Conservation (phyloP, 2,888 invertebrate genomes). For the Marasmarcha lunaedactyla region DNA sequence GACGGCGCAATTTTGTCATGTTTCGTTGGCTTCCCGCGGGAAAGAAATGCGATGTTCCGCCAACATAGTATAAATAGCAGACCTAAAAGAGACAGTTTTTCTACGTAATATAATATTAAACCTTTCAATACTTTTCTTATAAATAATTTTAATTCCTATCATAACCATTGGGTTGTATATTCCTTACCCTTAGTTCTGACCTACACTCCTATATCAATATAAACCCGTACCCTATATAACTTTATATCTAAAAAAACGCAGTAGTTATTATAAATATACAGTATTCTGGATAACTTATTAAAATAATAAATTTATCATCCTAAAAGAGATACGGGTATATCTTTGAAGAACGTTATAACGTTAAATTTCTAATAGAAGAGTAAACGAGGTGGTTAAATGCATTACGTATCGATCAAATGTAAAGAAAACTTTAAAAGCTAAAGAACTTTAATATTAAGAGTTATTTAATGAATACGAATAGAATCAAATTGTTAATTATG, state of each 20-base stretch:
- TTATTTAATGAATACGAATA: slow-evolving; percentile 19
- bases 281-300: slow-evolving; percentile 69
- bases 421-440: neutral
- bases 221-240: slow-evolving; percentile 30
- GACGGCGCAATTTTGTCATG: slow-evolving; percentile 41
- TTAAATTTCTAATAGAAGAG: no score
- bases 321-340: slow-evolving; percentile 9
- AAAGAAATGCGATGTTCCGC: slow-evolving; percentile 18
- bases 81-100: slow-evolving; percentile 33
- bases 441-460: slow-evolving; percentile 2
- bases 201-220: slow-evolving; percentile 31
- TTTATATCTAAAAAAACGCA: slow-evolving; percentile 20
- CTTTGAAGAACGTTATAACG: neutral
- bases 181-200: slow-evolving; percentile 23
- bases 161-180: slow-evolving; percentile 47
- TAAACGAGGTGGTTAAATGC: slow-evolving; percentile 6
- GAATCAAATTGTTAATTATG: slow-evolving; percentile 37
- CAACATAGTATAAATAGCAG: slow-evolving; percentile 30
- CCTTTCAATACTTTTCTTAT: slow-evolving; percentile 17
- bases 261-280: slow-evolving; percentile 29
- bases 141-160: slow-evolving; percentile 29
- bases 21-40: slow-evolving; percentile 18
- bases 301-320: slow-evolving; percentile 23
- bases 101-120: slow-evolving; percentile 32
- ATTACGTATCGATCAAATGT: neutral